phyloP scores from a whole-genome alignment of 2,888 invertebrate species.

The Prosapia bicincta region DNA sequence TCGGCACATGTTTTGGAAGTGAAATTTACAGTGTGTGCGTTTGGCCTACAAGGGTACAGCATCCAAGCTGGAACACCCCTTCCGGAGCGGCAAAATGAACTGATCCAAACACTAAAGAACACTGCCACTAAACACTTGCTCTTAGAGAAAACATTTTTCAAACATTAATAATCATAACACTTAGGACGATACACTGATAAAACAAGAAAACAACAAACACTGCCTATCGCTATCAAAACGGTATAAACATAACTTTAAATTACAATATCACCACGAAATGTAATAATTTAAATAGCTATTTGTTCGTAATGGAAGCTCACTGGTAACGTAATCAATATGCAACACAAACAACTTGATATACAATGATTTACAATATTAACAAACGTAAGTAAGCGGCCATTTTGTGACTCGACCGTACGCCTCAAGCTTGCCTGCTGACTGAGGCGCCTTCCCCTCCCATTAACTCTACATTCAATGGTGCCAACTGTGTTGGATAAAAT shows the following conservation, averaged over 20 bases:
- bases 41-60: background rate
- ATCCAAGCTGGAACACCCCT: background rate
- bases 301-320: background rate
- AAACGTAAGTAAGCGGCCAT: conserved; percentile 12
- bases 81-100: background rate
- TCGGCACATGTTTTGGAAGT: conserved; percentile 22
- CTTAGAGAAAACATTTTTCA: background rate
- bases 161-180: background rate
- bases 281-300: background rate
- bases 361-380: background rate
- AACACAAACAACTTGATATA: background rate
- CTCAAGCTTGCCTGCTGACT: conserved; percentile 22
- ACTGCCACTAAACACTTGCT: background rate
- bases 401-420: conserved; percentile 3
- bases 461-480: background rate
- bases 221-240: background rate
- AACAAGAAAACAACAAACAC: background rate
- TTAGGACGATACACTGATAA: background rate
- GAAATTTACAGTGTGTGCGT: background rate
- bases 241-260: background rate
- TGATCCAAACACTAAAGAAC: background rate
- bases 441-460: conserved; percentile 22
- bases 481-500: background rate
- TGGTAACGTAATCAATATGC: background rate
- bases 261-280: background rate